phyloP scores from a whole-genome alignment of 2,797 vertebrate genomes.

The Clamator glandarius region DNA sequence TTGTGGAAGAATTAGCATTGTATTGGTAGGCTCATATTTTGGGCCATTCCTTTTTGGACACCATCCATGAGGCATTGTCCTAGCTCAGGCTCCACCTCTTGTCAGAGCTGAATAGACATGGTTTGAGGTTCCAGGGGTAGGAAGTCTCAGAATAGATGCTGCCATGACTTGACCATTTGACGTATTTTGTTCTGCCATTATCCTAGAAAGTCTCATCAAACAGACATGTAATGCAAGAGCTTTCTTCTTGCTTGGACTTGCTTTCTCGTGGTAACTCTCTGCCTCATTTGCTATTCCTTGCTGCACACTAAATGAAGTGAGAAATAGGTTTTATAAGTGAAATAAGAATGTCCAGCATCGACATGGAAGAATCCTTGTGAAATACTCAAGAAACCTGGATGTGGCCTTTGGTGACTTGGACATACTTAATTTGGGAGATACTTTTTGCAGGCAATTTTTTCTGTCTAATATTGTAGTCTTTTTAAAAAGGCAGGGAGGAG shows the following conservation, averaged over 20 bases:
- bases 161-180: neutral
- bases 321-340: neutral
- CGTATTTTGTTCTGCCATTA: neutral
- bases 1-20: neutral
- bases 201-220: neutral
- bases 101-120: neutral
- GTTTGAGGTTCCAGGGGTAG: neutral
- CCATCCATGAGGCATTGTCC: neutral
- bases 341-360: neutral
- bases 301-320: neutral
- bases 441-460: neutral
- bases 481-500: neutral
- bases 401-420: neutral
- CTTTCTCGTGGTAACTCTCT: neutral
- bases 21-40: neutral
- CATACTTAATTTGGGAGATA: neutral
- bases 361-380: neutral
- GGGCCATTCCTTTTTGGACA: neutral
- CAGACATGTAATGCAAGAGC: fast-evolving
- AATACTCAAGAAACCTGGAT: neutral
- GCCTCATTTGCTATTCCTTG: neutral
- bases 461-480: neutral
- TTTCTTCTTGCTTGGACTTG: neutral
- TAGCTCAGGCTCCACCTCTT: neutral
- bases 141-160: neutral